phyloP scores from a whole-genome alignment of 2,113 vertebrate species.

The Pavo muticus region DNA sequence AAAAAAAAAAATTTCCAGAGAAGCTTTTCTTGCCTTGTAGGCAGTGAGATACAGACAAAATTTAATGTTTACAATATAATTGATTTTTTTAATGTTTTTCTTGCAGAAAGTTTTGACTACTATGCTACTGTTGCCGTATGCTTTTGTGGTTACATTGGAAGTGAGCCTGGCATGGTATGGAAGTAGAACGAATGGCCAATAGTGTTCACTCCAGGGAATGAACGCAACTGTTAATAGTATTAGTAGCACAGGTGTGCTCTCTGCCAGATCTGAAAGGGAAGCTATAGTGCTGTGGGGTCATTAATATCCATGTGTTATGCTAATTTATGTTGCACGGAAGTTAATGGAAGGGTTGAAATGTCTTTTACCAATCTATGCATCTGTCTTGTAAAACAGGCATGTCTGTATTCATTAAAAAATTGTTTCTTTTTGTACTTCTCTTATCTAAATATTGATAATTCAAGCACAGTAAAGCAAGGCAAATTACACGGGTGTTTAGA shows the following conservation, averaged over 20 bases:
- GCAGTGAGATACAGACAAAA: not conserved
- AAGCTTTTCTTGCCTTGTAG: not conserved
- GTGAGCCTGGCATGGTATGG: rapidly evolving
- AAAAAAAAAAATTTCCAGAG: not conserved
- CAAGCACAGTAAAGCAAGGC: not conserved
- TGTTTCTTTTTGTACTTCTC: not conserved
- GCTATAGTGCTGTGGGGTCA: not conserved
- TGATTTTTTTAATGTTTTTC: not conserved
- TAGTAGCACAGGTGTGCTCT: not conserved
- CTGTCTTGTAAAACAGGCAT: not conserved
- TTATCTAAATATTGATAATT: not conserved
- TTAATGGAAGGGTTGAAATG: not conserved
- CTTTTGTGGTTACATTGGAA: not conserved
- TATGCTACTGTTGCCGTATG: not conserved
- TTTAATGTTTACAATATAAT: not conserved
- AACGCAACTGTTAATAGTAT: not conserved
- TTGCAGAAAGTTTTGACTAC: not conserved
- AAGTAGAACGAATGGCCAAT: not conserved
- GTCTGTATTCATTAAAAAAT: not conserved
- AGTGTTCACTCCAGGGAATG: not conserved
- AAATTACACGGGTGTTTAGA: not conserved
- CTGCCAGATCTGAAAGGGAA: not conserved
- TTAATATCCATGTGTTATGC: rapidly evolving
- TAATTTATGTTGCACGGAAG: not conserved
- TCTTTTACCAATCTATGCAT: not conserved